These are phyloP conservation scores for Rhinophrynus dorsalis DNA, from an alignment of 2,797 vertebrate genomes.

Conservation along the genomic window DNA sequence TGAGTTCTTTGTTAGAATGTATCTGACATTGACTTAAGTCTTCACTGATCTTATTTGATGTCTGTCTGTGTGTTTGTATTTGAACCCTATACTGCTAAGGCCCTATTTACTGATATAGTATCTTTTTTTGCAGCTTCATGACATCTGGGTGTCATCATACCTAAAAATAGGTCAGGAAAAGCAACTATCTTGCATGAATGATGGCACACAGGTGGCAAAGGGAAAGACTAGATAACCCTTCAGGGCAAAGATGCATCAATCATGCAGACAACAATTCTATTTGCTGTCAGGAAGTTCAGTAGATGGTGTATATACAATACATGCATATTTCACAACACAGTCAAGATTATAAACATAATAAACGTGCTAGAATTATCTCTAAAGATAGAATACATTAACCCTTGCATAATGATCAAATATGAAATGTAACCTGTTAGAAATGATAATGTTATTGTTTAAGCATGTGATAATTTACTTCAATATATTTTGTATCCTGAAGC, in stretches of 20 bases:
- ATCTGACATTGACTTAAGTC: too few species aligned
- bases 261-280: constrained; percentile 26
- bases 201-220: constrained; percentile 43
- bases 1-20: too few species aligned
- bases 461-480: too few species aligned
- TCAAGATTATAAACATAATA: too few species aligned
- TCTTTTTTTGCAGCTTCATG: constrained; percentile 34
- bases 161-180: constrained; percentile 46
- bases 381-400: too few species aligned
- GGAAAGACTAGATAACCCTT: constrained; percentile 40
- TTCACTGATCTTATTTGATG: neutral
- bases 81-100: neutral
- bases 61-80: neutral
- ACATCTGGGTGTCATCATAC: constrained; percentile 37
- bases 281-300: constrained; percentile 16
- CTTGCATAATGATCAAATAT: too few species aligned
- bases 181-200: constrained; percentile 34
- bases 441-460: too few species aligned
- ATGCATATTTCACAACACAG: constrained; percentile 11
- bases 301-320: neutral
- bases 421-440: too few species aligned
- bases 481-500: too few species aligned
- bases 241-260: constrained; percentile 37
- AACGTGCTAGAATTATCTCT: too few species aligned
- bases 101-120: neutral